Evolutionary conservation across 2,797 vertebrate genomes (phyloP).

Genomic region (Gouania willdenowi): DNA sequence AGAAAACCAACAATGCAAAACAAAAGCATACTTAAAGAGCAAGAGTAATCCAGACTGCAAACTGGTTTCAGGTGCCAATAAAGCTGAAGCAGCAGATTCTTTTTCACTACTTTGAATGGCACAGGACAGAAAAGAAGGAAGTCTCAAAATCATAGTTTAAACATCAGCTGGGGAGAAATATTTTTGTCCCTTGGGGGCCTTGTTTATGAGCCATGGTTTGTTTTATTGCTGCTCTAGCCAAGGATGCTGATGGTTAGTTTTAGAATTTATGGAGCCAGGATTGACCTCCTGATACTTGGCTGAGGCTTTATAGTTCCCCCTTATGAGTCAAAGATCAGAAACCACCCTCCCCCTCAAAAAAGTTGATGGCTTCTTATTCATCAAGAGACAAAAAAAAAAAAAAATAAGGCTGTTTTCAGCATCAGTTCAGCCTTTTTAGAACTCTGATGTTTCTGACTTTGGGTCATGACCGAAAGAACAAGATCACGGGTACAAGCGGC

Average conservation of each 20-base stretch:
- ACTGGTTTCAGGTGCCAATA: not conserved
- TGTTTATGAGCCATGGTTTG: conserved; percentile 56
- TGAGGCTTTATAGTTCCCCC: conserved; percentile 58
- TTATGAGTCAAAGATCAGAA: conserved; percentile 61
- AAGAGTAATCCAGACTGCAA: not conserved
- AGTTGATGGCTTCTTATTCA: conserved; percentile 36
- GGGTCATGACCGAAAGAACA: too few relatives aligned
- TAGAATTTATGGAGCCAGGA: conserved; percentile 59
- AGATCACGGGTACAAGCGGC: too few relatives aligned
- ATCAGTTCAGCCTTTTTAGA: too few relatives aligned
- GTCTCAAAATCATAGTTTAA: conserved; percentile 45
- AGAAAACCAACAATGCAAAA: not conserved
- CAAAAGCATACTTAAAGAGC: not conserved
- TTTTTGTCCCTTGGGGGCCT: conserved; percentile 28
- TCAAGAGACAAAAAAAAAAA: conserved; percentile 11
- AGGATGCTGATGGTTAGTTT: conserved; percentile 46
- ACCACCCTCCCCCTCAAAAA: conserved; percentile 62
- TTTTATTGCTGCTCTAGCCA: conserved; percentile 52
- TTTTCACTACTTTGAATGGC: conserved; percentile 27
- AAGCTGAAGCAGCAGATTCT: not conserved
- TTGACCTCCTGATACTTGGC: conserved; percentile 50
- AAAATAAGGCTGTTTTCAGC: not conserved
- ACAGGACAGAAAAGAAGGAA: conserved; percentile 24
- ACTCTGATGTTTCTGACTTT: too few relatives aligned
- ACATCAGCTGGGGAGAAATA: conserved; percentile 29